Base-by-base conservation (phyloP, 2,888 invertebrate genomes). In the Amiota mariae region DNA sequence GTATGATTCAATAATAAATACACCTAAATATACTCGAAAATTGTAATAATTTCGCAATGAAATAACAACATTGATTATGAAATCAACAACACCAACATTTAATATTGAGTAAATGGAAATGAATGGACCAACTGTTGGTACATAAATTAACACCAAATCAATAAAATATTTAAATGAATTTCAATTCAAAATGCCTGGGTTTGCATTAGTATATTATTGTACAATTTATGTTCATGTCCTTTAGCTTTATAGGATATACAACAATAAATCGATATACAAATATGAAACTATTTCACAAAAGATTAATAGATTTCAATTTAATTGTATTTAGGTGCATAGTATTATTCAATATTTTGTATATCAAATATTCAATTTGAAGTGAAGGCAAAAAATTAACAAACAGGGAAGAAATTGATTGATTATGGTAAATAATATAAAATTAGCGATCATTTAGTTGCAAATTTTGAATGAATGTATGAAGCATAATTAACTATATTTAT, bases 221-320 rank as follows among this genome's bases (percentile, higher is more conserved):
- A 3, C 3, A 36, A 6, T 2, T 2, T 36, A 36, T 36, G 36
- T 6, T 6, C 36, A 36, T 6, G 36, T 36, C 36, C 36, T 36
- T 36, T 36, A 36, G 36, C 6, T 36, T 36, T 4, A 36, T 36
- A 36, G 8, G 36, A 2, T 36, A 36, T 36, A 6, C 4, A 36
- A 36, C 36, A 2, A 36, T 36, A 36, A 36, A 36, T 36, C 36
- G 36, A 36, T 36, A 36, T 4, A 36, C 6, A 36, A 36, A 36
- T 36, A 54, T 54, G 12, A 12, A n/a, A 54, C 13, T 8, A 54
- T 54, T 54, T 12, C n/a, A n/a, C 54, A 36, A 73, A 85, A 85
- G 85, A 83, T 83, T 85, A 85, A 83, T 83, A 77, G 84, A 84
- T 80, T 86, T 83, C 85, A 83, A 83, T 83, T 36, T 86, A 83